Evolutionary conservation across 2,888 invertebrate species (phyloP), one percentile per base, ranked within the genome.

Genomic region (Tachina fera): DNA sequence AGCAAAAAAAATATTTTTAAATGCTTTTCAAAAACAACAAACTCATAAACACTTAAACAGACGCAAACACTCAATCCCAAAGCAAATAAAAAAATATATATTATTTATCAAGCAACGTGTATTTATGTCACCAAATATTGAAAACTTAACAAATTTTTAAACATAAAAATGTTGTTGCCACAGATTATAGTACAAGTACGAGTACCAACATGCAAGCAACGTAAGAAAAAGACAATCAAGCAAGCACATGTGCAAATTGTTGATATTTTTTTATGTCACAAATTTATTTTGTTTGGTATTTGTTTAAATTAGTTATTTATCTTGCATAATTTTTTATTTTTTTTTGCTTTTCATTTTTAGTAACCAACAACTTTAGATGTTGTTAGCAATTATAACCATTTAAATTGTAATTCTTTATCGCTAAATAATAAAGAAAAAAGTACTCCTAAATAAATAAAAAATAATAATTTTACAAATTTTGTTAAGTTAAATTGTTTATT

Each of bases 91-190:
- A 43, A 61, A 19, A 71, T n/a, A n/a, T n/a, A 79, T 68, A 79
- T 63, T 75, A 76, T 80, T 80, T 76, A 84, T 79, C 80, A 74
- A 41, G 70, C 75, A 22, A 56, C 75, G 78, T 83, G 84, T 75
- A 87, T 84, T 87, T 84, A 81, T 87, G 86, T 87, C 86, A 87
- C 83, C 86, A 84, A 84, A 83, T 81, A 81, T 84, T 86, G 83
- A 83, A 86, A 86, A 80, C 51, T 76, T 80, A 83, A 86, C 79
- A 86, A 86, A 83, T 83, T 83, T 83, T 76, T 43, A 13, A 79
- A 80, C 83, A 86, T 67, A 45, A 80, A 79, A 71, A 72, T 75
- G 67, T 61, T 72, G 63, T 70, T 74, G 67, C 74, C 77, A 78
- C 68, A 77, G 70, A 74, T 81, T 81, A 70, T 63, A 60, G 49